Evolutionary conservation across 2,797 vertebrate genomes (phyloP).

Genomic region (Acipenser ruthenus): DNA sequence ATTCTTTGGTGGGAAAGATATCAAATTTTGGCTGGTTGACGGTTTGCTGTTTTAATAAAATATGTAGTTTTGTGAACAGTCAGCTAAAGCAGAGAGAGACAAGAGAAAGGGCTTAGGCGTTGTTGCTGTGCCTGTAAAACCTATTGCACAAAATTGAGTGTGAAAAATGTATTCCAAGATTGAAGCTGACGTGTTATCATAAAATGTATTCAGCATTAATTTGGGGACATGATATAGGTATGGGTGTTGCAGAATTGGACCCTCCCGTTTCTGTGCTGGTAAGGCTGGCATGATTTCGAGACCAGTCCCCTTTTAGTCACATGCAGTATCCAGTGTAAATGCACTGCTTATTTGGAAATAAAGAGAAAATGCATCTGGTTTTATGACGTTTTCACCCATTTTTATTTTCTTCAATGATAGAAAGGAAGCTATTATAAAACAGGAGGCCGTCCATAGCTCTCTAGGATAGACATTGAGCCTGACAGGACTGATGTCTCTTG

Average conservation of each 20-base stretch:
- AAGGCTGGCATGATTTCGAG: constrained; percentile 5
- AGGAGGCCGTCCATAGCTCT: constrained; percentile 65
- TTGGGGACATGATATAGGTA: constrained; percentile 6
- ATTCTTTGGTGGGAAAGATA: no score
- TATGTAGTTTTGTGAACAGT: no score
- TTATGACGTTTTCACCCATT: constrained; percentile 44
- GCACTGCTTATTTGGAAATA: constrained; percentile 24
- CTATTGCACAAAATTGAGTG: constrained; percentile 2
- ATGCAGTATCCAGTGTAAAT: constrained; percentile 27
- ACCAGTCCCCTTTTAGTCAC: constrained; percentile 10
- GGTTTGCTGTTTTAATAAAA: no score
- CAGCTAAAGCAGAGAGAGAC: not conserved
- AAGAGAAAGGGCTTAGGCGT: not conserved
- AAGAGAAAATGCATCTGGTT: constrained; percentile 47
- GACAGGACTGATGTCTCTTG: constrained; percentile 70
- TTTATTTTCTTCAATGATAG: constrained; percentile 45
- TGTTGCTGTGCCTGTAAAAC: constrained; percentile 2
- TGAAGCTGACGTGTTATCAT: constrained; percentile 7
- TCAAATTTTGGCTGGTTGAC: no score
- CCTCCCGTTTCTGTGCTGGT: not conserved
- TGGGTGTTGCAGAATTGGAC: constrained; percentile 4
- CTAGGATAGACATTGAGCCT: constrained; percentile 66
- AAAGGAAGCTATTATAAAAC: constrained; percentile 48
- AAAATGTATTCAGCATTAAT: constrained; percentile 14
- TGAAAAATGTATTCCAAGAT: constrained; percentile 15